Evolutionary conservation across 2,113 vertebrate species (phyloP), one percentile per base, ranked within the genome.

Genomic region (Osmerus eperlanus): DNA sequence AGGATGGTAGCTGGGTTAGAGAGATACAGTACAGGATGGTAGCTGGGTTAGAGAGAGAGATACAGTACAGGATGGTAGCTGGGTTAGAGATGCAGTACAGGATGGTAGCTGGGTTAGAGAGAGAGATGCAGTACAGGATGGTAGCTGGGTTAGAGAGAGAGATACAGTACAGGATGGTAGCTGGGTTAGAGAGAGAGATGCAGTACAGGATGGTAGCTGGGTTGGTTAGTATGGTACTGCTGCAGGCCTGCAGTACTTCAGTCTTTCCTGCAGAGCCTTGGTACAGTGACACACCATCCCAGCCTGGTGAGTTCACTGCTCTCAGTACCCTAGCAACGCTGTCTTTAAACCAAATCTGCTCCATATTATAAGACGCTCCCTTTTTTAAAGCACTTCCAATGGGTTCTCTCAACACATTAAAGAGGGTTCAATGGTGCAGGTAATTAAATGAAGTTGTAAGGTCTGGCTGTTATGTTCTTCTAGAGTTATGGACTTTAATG

Each of bases 401-500:
- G 51, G 65, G 58, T 52, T 56, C 63, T 65, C 51, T 64, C 65
- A 72, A 71, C 29, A 68, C 66, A 73, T 75, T 67, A 73, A 69
- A 63, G 51, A 51, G 53, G 21, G 64, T 72, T 76, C 54, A 82
- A 59, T 65, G 18, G 51, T 69, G 56, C 75, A 72, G 72, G 41
- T 74, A 81, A 78, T 85, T 72, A 83, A 81, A 72, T 80, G 64
- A 76, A 67, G 65, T 71, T 70, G 65, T 70, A 65, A 71, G 64
- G 68, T 62, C 74, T 70, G 52, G 63, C 72, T 36, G 62, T 74
- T 75, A 76, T 80, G 73, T 82, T 83, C 81, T 71, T 71, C 55
- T 61, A 25, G 62, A 77, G 68, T 78, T 79, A 80, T 80, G 59
- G 71, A 72, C 71, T 74, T 75, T 25, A 25, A 60, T 62, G 68